Percentiles rank a stretch among this genome's conserved stretches.
These are phyloP conservation scores for Hesperia comma DNA, from an alignment of 2,888 invertebrate species.

Conservation along the genomic window DNA sequence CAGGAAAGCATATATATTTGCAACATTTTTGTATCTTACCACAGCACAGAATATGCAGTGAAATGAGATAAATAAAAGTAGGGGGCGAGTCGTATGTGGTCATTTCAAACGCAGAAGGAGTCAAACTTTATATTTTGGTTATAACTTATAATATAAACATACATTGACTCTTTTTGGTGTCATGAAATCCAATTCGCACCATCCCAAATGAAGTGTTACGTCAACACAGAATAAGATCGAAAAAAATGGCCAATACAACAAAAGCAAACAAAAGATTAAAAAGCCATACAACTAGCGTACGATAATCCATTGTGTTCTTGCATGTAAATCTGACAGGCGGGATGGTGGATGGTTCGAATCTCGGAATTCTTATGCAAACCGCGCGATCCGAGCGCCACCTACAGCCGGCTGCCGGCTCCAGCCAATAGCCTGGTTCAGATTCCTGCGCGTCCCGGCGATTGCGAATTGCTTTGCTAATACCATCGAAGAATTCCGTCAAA, in stretches of 20 bases:
- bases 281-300: neutral
- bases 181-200: too few species aligned
- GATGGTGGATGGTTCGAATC: neutral
- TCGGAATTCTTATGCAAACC: conserved; percentile 30
- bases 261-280: neutral
- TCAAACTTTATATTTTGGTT: too few species aligned
- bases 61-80: too few species aligned
- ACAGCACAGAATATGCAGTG: too few species aligned
- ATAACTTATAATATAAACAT: too few species aligned
- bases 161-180: too few species aligned
- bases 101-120: too few species aligned
- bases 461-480: conserved; percentile 31
- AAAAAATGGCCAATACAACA: neutral
- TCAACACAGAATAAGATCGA: neutral
- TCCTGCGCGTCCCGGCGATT: conserved; percentile 25
- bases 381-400: conserved; percentile 8
- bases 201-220: too few species aligned
- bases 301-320: conserved; percentile 5
- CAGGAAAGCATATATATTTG: too few species aligned
- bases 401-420: neutral
- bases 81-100: too few species aligned
- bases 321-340: conserved; percentile 9
- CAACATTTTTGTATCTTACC: too few species aligned
- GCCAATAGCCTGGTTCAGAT: conserved; percentile 27
- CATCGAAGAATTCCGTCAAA: conserved; percentile 23